Percentiles rank a stretch among this genome's conserved stretches.
Evolutionary conservation across 2,888 invertebrate genomes (phyloP).

Genomic region (Acanthosoma haemorrhoidale): DNA sequence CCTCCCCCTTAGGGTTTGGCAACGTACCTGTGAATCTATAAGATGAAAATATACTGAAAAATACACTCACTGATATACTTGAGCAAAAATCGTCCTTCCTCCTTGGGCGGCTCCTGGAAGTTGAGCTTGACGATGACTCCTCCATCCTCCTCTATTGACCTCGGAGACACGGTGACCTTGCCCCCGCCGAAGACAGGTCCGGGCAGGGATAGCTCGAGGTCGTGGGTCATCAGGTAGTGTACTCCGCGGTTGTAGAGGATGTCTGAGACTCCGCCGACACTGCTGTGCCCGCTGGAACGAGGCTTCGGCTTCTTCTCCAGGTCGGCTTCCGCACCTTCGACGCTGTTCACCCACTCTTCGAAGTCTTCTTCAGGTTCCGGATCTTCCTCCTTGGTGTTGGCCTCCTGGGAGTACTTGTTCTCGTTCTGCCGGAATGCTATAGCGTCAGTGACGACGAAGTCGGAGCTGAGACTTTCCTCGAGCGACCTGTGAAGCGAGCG

Average conservation of each 20-base stretch:
- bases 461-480: conserved; percentile 60
- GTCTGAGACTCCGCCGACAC: conserved; percentile 69
- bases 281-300: conserved; percentile 34
- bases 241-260: conserved; percentile 64
- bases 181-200: conserved; percentile 68
- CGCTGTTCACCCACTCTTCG: conserved; percentile 38
- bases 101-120: conserved; percentile 37
- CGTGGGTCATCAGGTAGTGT: conserved; percentile 71
- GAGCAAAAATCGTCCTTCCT: conserved; percentile 34
- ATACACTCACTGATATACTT: conserved; percentile 55
- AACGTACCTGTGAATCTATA: too few species aligned
- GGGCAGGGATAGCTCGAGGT: conserved; percentile 66
- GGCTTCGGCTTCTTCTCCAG: conserved; percentile 23
- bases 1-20: too few species aligned
- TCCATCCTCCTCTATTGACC: conserved; percentile 65
- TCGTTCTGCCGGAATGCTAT: conserved; percentile 60
- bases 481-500: conserved; percentile 47
- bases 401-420: conserved; percentile 53
- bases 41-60: not conserved
- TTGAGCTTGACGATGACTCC: conserved; percentile 66
- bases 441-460: conserved; percentile 61
- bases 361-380: conserved; percentile 48
- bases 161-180: conserved; percentile 66
- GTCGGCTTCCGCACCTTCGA: conserved; percentile 38
- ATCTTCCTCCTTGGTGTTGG: conserved; percentile 48